These are phyloP conservation scores for Dione vanillae DNA, from an alignment of 2,888 invertebrate genomes.

Conservation along the genomic window DNA sequence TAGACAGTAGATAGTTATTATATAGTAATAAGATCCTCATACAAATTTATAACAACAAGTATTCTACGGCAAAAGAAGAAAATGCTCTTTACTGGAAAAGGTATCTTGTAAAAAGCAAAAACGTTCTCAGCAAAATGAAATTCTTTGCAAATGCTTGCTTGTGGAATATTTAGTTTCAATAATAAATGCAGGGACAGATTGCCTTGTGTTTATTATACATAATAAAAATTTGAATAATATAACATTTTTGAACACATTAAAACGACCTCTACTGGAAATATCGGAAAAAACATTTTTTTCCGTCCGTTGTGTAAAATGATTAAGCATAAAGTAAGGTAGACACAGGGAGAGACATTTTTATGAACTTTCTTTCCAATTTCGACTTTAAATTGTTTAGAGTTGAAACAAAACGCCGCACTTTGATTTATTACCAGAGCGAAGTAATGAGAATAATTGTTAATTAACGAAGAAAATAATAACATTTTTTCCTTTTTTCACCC, in stretches of 20 bases:
- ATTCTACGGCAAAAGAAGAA: not conserved
- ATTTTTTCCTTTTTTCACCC: no score
- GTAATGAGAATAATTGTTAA: no score
- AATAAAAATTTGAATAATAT: no score
- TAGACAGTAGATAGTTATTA: not conserved
- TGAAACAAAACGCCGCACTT: no score
- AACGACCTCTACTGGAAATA: no score
- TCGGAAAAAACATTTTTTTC: no score
- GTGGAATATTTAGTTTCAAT: constrained; percentile 6
- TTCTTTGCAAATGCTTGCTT: constrained; percentile 7
- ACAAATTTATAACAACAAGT: not conserved
- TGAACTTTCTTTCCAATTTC: no score
- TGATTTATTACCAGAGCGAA: no score
- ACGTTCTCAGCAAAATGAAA: constrained; percentile 12
- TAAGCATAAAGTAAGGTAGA: not conserved
- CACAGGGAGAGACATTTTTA: no score
- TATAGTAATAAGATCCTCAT: not conserved
- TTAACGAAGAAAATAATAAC: no score
- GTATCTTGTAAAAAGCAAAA: constrained; percentile 5
- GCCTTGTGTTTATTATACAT: not conserved
- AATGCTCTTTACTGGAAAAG: constrained; percentile 14
- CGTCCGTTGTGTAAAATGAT: not conserved
- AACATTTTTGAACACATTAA: no score
- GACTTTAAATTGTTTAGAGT: no score
- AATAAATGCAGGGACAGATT: not conserved